Evolutionary conservation across 2,797 vertebrate species (phyloP).

Genomic region (Lophura swinhoii): DNA sequence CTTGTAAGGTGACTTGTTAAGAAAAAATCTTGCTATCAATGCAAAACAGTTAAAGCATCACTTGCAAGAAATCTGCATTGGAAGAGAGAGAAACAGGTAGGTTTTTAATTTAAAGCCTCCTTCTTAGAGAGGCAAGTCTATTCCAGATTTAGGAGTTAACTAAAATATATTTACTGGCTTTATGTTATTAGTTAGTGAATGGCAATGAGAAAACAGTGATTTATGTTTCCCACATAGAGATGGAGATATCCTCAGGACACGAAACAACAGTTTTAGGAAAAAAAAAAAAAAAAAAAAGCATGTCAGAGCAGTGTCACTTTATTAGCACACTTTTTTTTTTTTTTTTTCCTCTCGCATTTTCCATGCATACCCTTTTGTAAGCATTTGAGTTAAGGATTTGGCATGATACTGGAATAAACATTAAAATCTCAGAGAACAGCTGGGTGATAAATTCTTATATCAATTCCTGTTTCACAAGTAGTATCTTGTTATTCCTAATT

Average conservation of each 20-base stretch:
- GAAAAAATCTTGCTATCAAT: background rate
- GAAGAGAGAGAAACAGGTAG: background rate
- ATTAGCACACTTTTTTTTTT: background rate
- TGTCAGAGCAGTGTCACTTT: background rate
- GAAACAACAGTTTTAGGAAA: background rate
- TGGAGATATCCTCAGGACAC: background rate
- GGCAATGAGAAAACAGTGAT: background rate
- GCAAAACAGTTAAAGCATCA: background rate
- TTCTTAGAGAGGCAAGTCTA: background rate
- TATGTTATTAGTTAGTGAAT: background rate
- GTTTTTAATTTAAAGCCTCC: constrained; percentile 3
- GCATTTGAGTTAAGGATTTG: background rate
- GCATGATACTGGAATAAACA: background rate
- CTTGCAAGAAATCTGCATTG: background rate
- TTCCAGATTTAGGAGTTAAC: background rate
- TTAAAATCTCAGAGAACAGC: background rate
- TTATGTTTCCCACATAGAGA: background rate
- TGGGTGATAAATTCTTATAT: background rate
- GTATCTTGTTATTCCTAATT: background rate
- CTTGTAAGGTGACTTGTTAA: constrained; percentile 11
- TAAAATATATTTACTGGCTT: background rate
- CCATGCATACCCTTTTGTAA: background rate
- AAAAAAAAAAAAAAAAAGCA: background rate
- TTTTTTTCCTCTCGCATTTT: background rate
- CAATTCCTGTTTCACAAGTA: background rate